Evolutionary conservation across 2,797 vertebrate genomes (phyloP).

Genomic region (Alectoris magna): DNA sequence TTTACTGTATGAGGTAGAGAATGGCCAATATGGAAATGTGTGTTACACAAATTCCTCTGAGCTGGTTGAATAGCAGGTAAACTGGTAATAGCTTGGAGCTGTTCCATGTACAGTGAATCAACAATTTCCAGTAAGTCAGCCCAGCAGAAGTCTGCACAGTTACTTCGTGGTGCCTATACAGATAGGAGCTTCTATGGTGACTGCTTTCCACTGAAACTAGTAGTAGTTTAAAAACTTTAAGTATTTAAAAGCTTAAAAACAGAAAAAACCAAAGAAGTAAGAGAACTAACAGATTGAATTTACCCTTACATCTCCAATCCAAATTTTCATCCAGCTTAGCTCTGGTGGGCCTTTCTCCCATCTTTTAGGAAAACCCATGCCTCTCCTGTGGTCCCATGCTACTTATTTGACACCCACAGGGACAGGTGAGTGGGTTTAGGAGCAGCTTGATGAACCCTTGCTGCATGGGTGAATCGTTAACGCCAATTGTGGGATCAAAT

Average conservation of each 20-base stretch:
- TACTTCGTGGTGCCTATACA: background rate
- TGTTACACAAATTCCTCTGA: slow-evolving; percentile 34
- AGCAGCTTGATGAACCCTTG: background rate
- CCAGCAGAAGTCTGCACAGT: background rate
- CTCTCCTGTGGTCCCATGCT: background rate
- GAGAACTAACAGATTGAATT: background rate
- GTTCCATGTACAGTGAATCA: slow-evolving; percentile 33
- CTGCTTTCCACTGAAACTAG: background rate
- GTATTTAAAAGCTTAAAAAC: background rate
- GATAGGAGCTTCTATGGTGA: slow-evolving; percentile 13
- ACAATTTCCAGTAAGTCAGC: slow-evolving; percentile 8
- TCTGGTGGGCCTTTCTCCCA: background rate
- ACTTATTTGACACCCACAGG: background rate
- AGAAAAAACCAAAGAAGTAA: background rate
- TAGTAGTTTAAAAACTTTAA: background rate
- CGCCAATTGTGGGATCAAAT: background rate
- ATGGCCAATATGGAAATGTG: slow-evolving; percentile 25
- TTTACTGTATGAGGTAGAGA: background rate
- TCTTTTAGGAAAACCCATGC: background rate
- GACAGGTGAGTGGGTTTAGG: background rate
- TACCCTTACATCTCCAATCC: background rate
- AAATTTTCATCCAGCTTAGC: background rate
- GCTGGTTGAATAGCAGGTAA: slow-evolving; percentile 46
- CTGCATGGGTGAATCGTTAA: background rate
- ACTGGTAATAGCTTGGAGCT: slow-evolving; percentile 22